These are phyloP conservation scores for Anguilla marmorata DNA, from an alignment of 2,797 vertebrate genomes.

Conservation along the genomic window DNA sequence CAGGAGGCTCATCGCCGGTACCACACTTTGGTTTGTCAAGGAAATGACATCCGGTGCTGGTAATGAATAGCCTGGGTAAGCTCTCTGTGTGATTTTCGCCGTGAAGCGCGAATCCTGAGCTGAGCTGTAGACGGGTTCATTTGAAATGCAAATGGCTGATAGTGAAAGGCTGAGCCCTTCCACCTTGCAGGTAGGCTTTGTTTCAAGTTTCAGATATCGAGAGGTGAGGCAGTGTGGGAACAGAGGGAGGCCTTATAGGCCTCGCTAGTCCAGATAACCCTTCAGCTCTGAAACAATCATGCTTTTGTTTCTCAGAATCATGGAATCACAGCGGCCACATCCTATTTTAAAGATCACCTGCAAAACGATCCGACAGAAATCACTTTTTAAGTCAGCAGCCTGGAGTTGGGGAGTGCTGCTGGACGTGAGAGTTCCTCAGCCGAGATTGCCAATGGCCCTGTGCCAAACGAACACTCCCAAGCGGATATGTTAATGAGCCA, in stretches of 20 bases:
- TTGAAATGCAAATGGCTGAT: conserved; percentile 23
- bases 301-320: neutral
- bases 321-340: neutral
- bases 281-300: neutral
- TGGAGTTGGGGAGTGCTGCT: neutral
- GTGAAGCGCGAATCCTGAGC: neutral
- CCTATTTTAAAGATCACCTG: conserved; percentile 14
- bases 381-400: neutral
- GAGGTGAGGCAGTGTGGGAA: neutral
- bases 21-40: neutral
- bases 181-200: neutral
- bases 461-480: neutral
- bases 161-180: neutral
- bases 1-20: neutral
- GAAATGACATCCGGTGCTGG: neutral
- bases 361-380: neutral
- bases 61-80: neutral
- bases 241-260: neutral
- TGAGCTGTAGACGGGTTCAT: neutral
- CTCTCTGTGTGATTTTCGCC: neutral
- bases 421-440: neutral
- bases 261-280: neutral
- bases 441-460: neutral
- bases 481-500: neutral
- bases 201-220: neutral